A percentile compares a stretch with the other conserved stretches of the same genome.
Evolutionary conservation across 2,888 invertebrate genomes (phyloP).

Genomic region (Eulithis prunata): DNA sequence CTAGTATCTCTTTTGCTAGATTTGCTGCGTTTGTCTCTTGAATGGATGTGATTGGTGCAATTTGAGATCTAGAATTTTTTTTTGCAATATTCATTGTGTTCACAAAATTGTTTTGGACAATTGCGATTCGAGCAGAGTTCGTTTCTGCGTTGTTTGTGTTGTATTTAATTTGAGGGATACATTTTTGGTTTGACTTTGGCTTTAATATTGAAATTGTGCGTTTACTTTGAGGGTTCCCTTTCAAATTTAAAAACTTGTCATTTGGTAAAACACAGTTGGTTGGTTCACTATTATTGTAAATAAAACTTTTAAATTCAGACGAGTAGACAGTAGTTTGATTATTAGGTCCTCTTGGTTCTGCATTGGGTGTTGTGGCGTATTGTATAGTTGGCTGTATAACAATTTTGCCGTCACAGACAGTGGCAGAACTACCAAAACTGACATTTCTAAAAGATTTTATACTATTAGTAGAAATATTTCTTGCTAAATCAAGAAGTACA

Average conservation of each 20-base stretch:
- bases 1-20: constrained; percentile 16
- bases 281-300: background rate
- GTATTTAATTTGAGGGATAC: too few species aligned
- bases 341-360: background rate
- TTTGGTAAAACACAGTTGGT: background rate
- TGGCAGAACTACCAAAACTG: background rate
- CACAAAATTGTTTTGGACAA: too few species aligned
- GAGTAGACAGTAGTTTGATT: background rate
- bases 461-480: too few species aligned
- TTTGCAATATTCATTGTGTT: too few species aligned
- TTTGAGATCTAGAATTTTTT: too few species aligned
- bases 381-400: constrained; percentile 16
- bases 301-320: constrained; percentile 9
- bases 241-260: background rate
- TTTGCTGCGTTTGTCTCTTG: constrained; percentile 1
- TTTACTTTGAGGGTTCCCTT: background rate
- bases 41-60: background rate
- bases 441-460: background rate
- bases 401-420: constrained; percentile 4
- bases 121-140: too few species aligned
- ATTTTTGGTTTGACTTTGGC: too few species aligned
- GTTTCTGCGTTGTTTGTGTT: too few species aligned
- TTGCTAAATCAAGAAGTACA: too few species aligned
- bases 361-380: background rate
- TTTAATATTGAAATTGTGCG: too few species aligned